These are phyloP conservation scores for Bombus fervidus DNA, from an alignment of 1,140 invertebrate genomes.

Conservation along the genomic window DNA sequence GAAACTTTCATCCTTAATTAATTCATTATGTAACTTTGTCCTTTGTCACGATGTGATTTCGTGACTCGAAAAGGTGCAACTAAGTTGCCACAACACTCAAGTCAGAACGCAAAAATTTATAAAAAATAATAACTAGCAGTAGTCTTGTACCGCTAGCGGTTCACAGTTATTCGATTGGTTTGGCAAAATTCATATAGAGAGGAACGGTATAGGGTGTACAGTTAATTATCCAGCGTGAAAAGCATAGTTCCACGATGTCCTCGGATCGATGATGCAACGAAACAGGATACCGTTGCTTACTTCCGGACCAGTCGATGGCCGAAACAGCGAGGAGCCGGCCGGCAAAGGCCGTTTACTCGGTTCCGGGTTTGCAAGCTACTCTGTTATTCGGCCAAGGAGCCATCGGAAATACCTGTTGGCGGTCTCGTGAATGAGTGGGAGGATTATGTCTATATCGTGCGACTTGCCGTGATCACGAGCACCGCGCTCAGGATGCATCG, in stretches of 20 bases:
- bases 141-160: background rate
- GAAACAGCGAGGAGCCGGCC: background rate
- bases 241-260: background rate
- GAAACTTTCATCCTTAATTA: too few relatives aligned
- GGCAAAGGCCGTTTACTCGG: slow-evolving; percentile 45
- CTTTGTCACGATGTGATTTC: too few relatives aligned
- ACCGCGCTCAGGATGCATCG: slow-evolving; percentile 31
- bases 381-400: slow-evolving; percentile 43
- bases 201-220: background rate
- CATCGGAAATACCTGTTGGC: slow-evolving; percentile 77
- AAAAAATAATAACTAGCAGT: too few relatives aligned
- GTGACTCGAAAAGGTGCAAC: too few relatives aligned
- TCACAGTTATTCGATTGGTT: background rate
- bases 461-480: slow-evolving; percentile 51
- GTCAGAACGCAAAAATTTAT: too few relatives aligned
- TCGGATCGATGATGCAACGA: slow-evolving; percentile 27
- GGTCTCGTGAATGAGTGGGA: slow-evolving; percentile 70
- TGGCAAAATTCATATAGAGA: background rate
- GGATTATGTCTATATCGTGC: slow-evolving; percentile 53
- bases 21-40: too few relatives aligned
- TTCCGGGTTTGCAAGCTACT: slow-evolving; percentile 2
- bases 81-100: too few relatives aligned
- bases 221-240: slow-evolving; percentile 24
- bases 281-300: slow-evolving; percentile 24
- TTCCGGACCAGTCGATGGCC: slow-evolving; percentile 34